Evolutionary conservation across 2,797 vertebrate genomes (phyloP).

Genomic region (Bradypodion pumilum): DNA sequence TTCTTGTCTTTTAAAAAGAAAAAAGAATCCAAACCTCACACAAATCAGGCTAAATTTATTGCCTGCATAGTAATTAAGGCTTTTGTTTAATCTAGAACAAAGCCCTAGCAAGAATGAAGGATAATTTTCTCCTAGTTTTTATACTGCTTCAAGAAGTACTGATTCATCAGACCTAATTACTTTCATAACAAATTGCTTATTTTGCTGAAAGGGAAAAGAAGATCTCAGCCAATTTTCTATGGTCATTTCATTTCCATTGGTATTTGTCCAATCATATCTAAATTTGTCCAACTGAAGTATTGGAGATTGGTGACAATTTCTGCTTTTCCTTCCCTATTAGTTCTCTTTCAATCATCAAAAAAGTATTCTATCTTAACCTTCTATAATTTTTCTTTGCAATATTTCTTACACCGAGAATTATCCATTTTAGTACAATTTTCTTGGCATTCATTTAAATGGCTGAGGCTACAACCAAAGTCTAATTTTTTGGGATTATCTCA

Average conservation of each 20-base stretch:
- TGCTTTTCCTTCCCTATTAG: not conserved
- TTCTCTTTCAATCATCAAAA: not conserved
- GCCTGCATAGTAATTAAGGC: too few relatives aligned
- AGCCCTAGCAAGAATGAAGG: not conserved
- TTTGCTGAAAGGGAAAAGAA: not conserved
- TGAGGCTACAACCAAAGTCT: not conserved
- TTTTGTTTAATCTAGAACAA: not conserved
- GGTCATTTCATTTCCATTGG: too few relatives aligned
- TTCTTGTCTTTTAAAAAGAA: too few relatives aligned
- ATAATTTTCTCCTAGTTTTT: not conserved
- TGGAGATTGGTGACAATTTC: not conserved
- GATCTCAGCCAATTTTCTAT: not conserved
- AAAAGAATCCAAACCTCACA: too few relatives aligned
- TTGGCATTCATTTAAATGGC: not conserved
- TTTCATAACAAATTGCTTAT: not conserved
- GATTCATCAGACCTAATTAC: not conserved
- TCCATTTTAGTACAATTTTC: not conserved
- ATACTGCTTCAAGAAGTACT: not conserved
- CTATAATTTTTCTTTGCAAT: not conserved
- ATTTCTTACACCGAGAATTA: not conserved
- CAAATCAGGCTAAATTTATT: too few relatives aligned
- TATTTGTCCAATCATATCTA: not conserved
- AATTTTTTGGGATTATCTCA: not conserved
- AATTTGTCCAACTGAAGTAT: not conserved
- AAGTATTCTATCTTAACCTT: not conserved